A percentile compares a stretch with the other conserved stretches of the same genome.
Conservation (phyloP, 2,797 vertebrate species). For the Lepilemur ruficaudatus region DNA sequence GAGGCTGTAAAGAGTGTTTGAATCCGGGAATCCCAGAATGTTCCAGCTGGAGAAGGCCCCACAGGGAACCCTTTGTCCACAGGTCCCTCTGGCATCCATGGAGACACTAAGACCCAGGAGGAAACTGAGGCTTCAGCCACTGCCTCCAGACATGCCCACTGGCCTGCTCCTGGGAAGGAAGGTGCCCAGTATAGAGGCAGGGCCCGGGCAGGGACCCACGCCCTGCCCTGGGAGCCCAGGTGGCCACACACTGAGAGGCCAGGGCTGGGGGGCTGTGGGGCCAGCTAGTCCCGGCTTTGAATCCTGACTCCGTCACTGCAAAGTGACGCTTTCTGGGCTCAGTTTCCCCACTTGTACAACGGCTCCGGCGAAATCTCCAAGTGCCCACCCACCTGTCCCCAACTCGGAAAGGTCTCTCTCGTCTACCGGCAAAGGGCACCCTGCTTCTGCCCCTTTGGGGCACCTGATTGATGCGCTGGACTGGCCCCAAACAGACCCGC, state of each 20-base stretch:
- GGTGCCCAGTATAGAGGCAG: neutral
- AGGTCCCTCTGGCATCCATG: neutral
- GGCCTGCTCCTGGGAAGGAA: neutral
- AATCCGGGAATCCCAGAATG: neutral
- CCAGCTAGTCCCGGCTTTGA: neutral
- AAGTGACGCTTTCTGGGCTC: neutral
- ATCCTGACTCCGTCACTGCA: neutral
- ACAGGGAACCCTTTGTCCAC: neutral
- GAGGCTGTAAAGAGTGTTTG: neutral
- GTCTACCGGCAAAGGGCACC: neutral
- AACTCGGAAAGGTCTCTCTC: neutral
- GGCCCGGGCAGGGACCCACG: neutral
- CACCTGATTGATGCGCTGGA: neutral
- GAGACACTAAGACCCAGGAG: neutral
- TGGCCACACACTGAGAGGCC: neutral
- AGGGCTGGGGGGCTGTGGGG: neutral
- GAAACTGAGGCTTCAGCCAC: neutral
- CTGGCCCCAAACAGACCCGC: neutral
- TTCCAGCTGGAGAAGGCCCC: neutral
- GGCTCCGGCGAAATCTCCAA: neutral
- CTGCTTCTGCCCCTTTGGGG: neutral
- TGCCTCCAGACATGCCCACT: neutral
- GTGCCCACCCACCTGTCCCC: neutral
- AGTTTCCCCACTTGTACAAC: neutral
- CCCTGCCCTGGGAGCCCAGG: neutral